A percentile compares a stretch with the other conserved stretches of the same genome.
Evolutionary conservation across 1,140 invertebrate species (phyloP).

Genomic region (Drosophila miranda): DNA sequence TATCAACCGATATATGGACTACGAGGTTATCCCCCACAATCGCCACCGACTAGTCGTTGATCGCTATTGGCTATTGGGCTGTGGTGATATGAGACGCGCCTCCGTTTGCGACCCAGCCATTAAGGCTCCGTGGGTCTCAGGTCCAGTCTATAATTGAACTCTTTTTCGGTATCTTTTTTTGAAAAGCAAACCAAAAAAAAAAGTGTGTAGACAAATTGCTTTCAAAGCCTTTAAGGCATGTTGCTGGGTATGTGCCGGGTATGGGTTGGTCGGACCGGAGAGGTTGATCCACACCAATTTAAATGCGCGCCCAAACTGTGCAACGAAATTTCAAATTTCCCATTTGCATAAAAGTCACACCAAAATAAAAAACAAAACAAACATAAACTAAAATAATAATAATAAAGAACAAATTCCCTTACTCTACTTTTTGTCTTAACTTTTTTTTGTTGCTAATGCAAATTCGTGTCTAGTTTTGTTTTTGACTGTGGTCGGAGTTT

Average conservation of each 20-base stretch:
- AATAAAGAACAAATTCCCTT: slow-evolving; percentile 7
- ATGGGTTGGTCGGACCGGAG: slow-evolving; percentile 11
- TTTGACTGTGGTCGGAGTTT: slow-evolving; percentile 24
- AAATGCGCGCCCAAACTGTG: slow-evolving; percentile 66
- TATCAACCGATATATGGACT: slow-evolving; percentile 13
- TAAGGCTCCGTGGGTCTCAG: neutral
- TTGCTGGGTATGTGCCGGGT: slow-evolving; percentile 6
- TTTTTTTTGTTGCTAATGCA: slow-evolving; percentile 24
- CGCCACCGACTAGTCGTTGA: no score
- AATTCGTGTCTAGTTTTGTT: slow-evolving; percentile 45
- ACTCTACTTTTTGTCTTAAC: neutral
- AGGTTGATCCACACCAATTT: slow-evolving; percentile 52
- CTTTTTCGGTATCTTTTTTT: no score
- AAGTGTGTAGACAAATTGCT: slow-evolving; percentile 66
- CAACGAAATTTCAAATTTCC: slow-evolving; percentile 48
- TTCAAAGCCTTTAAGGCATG: slow-evolving; percentile 77
- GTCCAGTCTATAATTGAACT: neutral
- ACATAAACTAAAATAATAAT: slow-evolving; percentile 12
- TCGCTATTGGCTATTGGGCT: slow-evolving; percentile 4
- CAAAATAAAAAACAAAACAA: slow-evolving; percentile 2
- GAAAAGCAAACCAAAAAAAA: neutral
- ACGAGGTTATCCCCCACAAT: no score
- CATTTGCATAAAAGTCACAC: slow-evolving; percentile 68
- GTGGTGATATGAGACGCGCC: slow-evolving; percentile 10
- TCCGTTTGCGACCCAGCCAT: slow-evolving; percentile 22